Evolutionary conservation across 2,113 vertebrate species (phyloP), one percentile per base, ranked within the genome.

Genomic region (Macroglossus sobrinus): DNA sequence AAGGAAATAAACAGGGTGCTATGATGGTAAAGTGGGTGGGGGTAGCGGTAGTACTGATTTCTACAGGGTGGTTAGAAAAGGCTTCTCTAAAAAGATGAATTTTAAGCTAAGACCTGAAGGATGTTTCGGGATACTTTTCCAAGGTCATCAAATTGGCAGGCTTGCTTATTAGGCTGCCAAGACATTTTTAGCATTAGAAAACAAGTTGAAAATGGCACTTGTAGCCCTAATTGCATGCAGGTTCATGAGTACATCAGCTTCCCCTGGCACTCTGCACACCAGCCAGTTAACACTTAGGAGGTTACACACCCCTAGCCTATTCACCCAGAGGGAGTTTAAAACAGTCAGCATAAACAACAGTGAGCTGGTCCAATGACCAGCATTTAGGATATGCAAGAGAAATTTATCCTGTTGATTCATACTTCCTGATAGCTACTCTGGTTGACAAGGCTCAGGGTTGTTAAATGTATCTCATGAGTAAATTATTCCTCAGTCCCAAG

Each of bases 361-460:
- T 76, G 90, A 98, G 53, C 55, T 80, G 82, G 86, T 95, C 91
- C 63, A 97, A 98, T 87, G 95, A 94, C 96, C 97, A 0, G 92
- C 71, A 76, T 87, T 89, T 93, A 96, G 95, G 95, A 98, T 97
- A 59, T 30, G 22, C 50, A 85, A 91, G 93, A 98, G 96, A 98
- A 97, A 96, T 86, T 97, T 97, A 97, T 98, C 90, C 89, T 97
- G 98, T 97, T 98, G 97, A 98, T 98, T 98, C 97, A 98, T 97
- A 96, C 95, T 98, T 98, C 98, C 98, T 97, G 94, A 97, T 84
- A 69, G 64, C 82, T 50, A 64, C 15, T 47, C 81, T 57, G 68
- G 89, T 78, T 72, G 68, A 98, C 96, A 98, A 85, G 84, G 33
- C 53, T 93, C 80, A 30, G 79, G 53, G 59, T 86, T 95, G 94